These are phyloP conservation scores for Tiliacea citrago DNA, from an alignment of 2,888 invertebrate species.

Conservation along the genomic window DNA sequence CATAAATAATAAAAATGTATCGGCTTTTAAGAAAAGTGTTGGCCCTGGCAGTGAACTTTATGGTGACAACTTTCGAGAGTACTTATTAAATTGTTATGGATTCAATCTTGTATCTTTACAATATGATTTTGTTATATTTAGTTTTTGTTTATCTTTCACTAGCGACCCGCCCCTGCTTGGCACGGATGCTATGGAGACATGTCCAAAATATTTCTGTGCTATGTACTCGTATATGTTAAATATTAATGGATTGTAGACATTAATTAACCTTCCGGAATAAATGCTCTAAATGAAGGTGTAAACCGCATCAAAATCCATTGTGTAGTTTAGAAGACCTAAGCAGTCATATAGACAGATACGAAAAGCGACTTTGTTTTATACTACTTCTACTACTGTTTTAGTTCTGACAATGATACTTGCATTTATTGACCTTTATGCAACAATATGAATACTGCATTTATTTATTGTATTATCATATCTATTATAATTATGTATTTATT, in stretches of 20 bases:
- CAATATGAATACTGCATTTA: background rate
- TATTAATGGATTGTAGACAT: too few species aligned
- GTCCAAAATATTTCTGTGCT: background rate
- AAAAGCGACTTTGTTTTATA: too few species aligned
- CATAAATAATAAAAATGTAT: slow-evolving; percentile 35
- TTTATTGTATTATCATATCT: background rate
- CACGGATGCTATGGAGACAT: background rate
- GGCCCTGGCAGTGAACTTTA: slow-evolving; percentile 53
- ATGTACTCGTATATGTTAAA: too few species aligned
- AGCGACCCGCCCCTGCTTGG: background rate
- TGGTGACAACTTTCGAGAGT: slow-evolving; percentile 38
- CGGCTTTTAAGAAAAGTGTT: slow-evolving; percentile 45
- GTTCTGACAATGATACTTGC: slow-evolving; percentile 3
- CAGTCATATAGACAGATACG: too few species aligned
- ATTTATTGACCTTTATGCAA: slow-evolving; percentile 27
- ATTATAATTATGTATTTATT: slow-evolving; percentile 24
- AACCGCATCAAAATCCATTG: background rate
- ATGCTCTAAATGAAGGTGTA: background rate
- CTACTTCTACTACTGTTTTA: background rate
- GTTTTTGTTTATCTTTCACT: slow-evolving; percentile 16
- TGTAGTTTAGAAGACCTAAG: too few species aligned
- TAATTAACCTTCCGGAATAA: too few species aligned
- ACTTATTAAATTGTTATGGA: slow-evolving; percentile 1
- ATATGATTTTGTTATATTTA: background rate
- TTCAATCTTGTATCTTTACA: slow-evolving; percentile 12